Percentiles rank a stretch among this genome's conserved stretches.
Evolutionary conservation across 1,140 invertebrate species (phyloP).

Genomic region (Neodiprion pinetum): DNA sequence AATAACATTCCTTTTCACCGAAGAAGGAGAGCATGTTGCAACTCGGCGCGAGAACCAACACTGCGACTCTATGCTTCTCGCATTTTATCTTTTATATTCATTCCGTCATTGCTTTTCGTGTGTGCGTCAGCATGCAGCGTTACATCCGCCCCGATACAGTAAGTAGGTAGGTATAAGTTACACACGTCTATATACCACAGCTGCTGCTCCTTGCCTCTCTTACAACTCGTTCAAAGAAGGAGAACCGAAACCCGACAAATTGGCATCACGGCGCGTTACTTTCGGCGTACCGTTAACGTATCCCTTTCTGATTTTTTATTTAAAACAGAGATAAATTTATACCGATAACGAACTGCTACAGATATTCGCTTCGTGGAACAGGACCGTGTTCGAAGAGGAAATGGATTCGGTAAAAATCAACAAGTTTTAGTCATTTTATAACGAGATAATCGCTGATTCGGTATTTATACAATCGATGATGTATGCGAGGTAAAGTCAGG

Average conservation of each 20-base stretch:
- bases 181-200: no score
- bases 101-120: constrained; percentile 32
- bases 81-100: constrained; percentile 28
- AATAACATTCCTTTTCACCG: constrained; percentile 30
- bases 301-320: not conserved
- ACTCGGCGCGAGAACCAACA: not conserved
- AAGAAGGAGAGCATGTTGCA: constrained; percentile 3
- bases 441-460: no score
- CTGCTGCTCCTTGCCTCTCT: not conserved
- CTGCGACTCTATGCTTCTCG: not conserved
- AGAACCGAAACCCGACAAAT: constrained; percentile 26
- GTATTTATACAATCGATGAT: no score
- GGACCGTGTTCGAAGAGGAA: no score
- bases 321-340: not conserved
- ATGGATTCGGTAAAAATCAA: no score
- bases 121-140: not conserved
- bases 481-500: no score
- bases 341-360: not conserved
- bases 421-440: no score
- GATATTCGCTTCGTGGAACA: not conserved
- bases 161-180: no score
- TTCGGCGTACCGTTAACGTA: not conserved
- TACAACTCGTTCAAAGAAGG: not conserved
- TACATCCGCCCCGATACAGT: no score
- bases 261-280: constrained; percentile 35